Conservation (phyloP, 2,797 vertebrate genomes). For the Poecilia velifera region DNA sequence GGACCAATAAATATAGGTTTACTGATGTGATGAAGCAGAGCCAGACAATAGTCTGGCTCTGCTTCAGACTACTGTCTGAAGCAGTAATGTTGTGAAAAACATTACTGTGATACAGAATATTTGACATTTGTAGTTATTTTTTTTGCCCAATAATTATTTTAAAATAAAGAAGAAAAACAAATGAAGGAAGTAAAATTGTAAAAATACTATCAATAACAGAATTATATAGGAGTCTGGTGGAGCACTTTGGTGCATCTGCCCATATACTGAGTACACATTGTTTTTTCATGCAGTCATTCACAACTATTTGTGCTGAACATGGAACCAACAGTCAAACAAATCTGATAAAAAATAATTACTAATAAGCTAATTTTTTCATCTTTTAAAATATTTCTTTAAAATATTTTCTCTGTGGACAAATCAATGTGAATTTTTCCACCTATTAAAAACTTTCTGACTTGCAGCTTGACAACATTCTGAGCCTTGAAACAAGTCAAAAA, state of each 20-base stretch:
- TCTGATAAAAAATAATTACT: slow-evolving; percentile 6
- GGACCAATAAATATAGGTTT: slow-evolving; percentile 32
- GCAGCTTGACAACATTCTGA: slow-evolving; percentile 34
- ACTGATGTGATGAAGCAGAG: slow-evolving; percentile 27
- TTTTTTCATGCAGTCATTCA: slow-evolving; percentile 38
- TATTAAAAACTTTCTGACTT: background rate
- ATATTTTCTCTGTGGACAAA: slow-evolving; percentile 28
- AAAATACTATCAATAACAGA: slow-evolving; percentile 13
- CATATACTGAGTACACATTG: slow-evolving; percentile 20
- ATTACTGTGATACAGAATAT: slow-evolving; percentile 33
- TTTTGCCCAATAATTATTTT: background rate
- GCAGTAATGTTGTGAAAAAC: slow-evolving; percentile 9
- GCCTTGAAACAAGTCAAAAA: slow-evolving; percentile 21
- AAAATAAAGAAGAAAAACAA: slow-evolving; percentile 2
- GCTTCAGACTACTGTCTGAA: too few relatives aligned
- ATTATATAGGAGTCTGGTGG: slow-evolving; percentile 4
- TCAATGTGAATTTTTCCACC: background rate
- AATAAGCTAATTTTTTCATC: slow-evolving; percentile 10
- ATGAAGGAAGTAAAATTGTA: slow-evolving; percentile 14
- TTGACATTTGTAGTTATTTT: slow-evolving; percentile 4
- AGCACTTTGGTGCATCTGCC: slow-evolving; percentile 49
- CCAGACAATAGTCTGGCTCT: slow-evolving; percentile 4
- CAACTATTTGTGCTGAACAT: slow-evolving; percentile 21
- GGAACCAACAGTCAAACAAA: slow-evolving; percentile 23
- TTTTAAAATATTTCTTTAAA: slow-evolving; percentile 35